A percentile compares a stretch with the other conserved stretches of the same genome.
Evolutionary conservation across 2,888 invertebrate genomes (phyloP).

Genomic region (Phaedon cochleariae): DNA sequence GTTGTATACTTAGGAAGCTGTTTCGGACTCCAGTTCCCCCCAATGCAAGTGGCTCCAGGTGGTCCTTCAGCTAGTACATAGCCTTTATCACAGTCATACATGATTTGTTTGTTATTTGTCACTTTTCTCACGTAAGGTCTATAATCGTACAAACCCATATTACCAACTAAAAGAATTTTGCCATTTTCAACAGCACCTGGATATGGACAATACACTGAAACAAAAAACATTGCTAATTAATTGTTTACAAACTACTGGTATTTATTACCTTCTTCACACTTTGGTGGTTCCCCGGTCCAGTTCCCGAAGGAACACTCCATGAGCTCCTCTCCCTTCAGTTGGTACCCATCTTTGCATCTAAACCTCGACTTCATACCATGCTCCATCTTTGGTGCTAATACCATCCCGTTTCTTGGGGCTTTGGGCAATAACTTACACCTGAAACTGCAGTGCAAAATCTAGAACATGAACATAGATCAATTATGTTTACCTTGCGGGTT

Average conservation of each 20-base stretch:
- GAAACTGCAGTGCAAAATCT: not conserved
- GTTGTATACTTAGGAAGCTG: conserved; percentile 77
- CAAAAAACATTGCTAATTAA: not conserved
- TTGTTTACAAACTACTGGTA: not conserved
- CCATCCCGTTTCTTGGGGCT: conserved; percentile 91
- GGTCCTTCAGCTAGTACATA: conserved; percentile 88
- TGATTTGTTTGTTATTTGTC: conserved; percentile 90
- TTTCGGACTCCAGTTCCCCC: conserved; percentile 92
- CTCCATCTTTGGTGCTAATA: conserved; percentile 96
- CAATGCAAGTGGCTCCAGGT: conserved; percentile 93
- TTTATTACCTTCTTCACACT: conserved; percentile 77
- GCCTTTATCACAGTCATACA: conserved; percentile 95
- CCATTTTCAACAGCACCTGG: conserved; percentile 91
- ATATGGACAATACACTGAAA: conserved; percentile 87
- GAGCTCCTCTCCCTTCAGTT: conserved; percentile 74
- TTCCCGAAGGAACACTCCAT: conserved; percentile 93
- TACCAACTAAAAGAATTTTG: conserved; percentile 90
- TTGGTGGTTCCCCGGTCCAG: conserved; percentile 91
- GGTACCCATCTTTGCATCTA: conserved; percentile 92
- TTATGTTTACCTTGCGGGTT: conserved; percentile 74
- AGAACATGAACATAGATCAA: not conserved
- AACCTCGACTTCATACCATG: conserved; percentile 96
- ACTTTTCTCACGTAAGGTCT: conserved; percentile 92
- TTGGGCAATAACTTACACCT: conserved; percentile 60
- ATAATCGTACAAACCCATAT: conserved; percentile 96